These are phyloP conservation scores for Myotis brandtii DNA, from an alignment of 2,113 vertebrate species.

Conservation along the genomic window DNA sequence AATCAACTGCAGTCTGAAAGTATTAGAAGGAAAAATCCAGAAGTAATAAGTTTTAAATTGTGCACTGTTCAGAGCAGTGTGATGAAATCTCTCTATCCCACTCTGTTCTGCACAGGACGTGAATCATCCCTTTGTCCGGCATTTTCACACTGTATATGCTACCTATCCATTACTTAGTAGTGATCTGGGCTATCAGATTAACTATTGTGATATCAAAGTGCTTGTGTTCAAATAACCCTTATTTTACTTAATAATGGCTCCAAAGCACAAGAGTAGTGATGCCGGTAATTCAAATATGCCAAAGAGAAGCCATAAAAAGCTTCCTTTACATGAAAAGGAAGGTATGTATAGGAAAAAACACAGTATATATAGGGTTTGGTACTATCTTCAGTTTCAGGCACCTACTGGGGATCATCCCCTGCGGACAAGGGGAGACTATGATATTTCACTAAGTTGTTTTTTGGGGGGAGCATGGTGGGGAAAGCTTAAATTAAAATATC, in stretches of 20 bases:
- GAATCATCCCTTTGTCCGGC: background rate
- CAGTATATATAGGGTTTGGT: background rate
- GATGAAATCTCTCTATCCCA: background rate
- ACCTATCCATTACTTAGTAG: background rate
- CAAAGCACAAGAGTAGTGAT: background rate
- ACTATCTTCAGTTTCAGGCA: background rate
- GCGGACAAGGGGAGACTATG: no score
- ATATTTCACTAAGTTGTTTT: background rate
- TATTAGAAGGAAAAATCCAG: background rate
- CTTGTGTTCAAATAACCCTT: background rate
- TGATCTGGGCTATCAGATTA: background rate
- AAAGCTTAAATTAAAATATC: background rate
- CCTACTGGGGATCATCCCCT: background rate
- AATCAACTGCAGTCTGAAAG: background rate
- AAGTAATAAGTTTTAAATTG: background rate
- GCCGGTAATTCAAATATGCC: background rate
- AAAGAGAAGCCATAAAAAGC: background rate
- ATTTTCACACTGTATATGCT: background rate
- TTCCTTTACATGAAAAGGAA: background rate
- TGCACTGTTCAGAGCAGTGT: background rate
- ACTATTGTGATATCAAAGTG: background rate
- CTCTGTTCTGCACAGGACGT: background rate
- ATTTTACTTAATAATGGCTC: background rate
- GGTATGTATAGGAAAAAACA: background rate
- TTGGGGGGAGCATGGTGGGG: accelerated